A percentile compares a stretch with the other conserved stretches of the same genome.
Evolutionary conservation across 2,113 vertebrate species (phyloP).

Genomic region (Spizaetus ornatus): DNA sequence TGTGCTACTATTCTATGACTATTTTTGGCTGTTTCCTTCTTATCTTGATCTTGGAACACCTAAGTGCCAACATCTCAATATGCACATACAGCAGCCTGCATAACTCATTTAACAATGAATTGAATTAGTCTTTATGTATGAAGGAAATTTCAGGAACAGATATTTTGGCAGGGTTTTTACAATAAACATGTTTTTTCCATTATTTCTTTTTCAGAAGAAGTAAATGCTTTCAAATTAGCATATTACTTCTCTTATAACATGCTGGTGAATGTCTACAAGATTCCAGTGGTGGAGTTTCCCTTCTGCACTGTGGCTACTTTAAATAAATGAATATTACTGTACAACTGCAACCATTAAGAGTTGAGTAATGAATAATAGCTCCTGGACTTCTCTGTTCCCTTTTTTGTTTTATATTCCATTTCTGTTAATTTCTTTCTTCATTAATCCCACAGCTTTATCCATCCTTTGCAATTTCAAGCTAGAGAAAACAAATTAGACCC

Average conservation of each 20-base stretch:
- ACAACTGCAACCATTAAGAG: constrained; percentile 9
- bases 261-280: neutral
- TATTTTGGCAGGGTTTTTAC: neutral
- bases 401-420: constrained; percentile 52
- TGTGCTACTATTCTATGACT: constrained; percentile 36
- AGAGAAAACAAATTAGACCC: constrained; percentile 74
- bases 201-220: neutral
- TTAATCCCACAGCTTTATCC: constrained; percentile 66
- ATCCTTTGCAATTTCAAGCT: constrained; percentile 72
- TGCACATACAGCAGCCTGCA: neutral
- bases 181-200: neutral
- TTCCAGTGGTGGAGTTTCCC: neutral
- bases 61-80: neutral
- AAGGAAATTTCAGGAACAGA: neutral
- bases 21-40: constrained; percentile 22
- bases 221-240: neutral
- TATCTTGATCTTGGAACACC: constrained; percentile 25
- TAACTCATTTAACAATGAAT: neutral
- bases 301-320: neutral
- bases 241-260: neutral
- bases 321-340: constrained; percentile 27
- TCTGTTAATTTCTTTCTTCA: constrained; percentile 68
- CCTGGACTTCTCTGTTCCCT: neutral
- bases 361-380: constrained; percentile 41
- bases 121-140: neutral